Evolutionary conservation across 2,888 invertebrate species (phyloP).

Genomic region (Tiliacea citrago): DNA sequence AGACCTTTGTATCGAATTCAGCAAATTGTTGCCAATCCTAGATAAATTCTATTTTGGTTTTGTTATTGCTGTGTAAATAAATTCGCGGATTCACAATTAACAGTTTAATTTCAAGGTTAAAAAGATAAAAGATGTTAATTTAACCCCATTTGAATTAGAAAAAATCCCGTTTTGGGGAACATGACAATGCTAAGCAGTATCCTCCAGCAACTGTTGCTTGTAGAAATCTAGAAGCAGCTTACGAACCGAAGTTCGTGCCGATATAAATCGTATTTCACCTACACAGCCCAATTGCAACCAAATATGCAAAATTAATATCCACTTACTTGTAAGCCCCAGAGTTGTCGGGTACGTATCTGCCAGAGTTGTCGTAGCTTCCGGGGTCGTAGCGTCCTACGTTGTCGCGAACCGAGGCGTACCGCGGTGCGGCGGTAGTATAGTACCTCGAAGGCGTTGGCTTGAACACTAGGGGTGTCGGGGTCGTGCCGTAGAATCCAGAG

Average conservation of each 20-base stretch:
- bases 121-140: background rate
- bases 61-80: background rate
- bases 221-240: background rate
- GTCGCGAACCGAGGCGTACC: conserved; percentile 63
- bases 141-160: background rate
- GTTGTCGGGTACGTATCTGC: conserved; percentile 76
- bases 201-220: background rate
- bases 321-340: conserved; percentile 84
- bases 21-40: background rate
- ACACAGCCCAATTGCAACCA: conserved; percentile 7
- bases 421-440: conserved; percentile 33
- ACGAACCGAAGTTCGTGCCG: background rate
- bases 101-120: conserved; percentile 3
- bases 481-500: conserved; percentile 33
- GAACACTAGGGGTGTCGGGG: conserved; percentile 47
- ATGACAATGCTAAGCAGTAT: background rate
- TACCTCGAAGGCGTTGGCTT: conserved; percentile 59
- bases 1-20: background rate
- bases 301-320: conserved; percentile 22
- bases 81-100: conserved; percentile 5
- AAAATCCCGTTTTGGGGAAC: background rate
- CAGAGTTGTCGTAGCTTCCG: conserved; percentile 69
- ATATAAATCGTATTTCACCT: background rate
- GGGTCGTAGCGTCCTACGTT: conserved; percentile 68
- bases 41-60: background rate